These are phyloP conservation scores for Sinhomidia bicolor DNA, from an alignment of 2,888 invertebrate genomes.

Conservation along the genomic window DNA sequence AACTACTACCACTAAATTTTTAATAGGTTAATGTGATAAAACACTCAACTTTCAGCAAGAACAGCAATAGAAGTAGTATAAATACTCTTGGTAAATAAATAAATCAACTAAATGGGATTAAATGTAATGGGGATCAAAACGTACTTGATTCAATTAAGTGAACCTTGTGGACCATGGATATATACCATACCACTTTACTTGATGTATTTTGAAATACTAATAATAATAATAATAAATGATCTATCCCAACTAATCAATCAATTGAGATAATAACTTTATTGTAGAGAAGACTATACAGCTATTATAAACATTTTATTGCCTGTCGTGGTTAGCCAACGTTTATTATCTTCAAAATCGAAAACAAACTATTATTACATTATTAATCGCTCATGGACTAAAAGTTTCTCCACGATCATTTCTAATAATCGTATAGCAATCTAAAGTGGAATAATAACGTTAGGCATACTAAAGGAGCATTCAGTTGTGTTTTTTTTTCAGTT, in stretches of 20 bases:
- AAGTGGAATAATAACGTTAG: too few species aligned
- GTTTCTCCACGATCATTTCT: too few species aligned
- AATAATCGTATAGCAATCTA: too few species aligned
- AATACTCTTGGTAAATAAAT: background rate
- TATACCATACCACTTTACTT: background rate
- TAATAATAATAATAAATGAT: too few species aligned
- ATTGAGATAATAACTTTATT: background rate
- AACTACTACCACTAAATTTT: background rate
- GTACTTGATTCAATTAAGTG: constrained; percentile 1
- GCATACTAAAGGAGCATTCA: background rate
- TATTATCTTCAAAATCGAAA: background rate
- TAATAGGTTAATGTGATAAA: background rate
- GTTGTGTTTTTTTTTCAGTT: background rate
- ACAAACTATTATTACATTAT: too few species aligned
- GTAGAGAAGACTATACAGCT: too few species aligned
- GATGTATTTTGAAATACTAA: background rate
- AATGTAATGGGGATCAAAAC: constrained; percentile 17
- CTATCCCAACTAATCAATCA: constrained; percentile 17
- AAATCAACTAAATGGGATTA: background rate
- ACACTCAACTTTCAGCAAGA: background rate
- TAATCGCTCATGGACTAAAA: background rate
- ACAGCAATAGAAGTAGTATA: background rate
- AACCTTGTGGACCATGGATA: background rate
- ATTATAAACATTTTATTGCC: too few species aligned
- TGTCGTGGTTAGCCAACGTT: background rate